Base-by-base conservation (phyloP, 2,888 invertebrate species). In the Stratiomys singularior region DNA sequence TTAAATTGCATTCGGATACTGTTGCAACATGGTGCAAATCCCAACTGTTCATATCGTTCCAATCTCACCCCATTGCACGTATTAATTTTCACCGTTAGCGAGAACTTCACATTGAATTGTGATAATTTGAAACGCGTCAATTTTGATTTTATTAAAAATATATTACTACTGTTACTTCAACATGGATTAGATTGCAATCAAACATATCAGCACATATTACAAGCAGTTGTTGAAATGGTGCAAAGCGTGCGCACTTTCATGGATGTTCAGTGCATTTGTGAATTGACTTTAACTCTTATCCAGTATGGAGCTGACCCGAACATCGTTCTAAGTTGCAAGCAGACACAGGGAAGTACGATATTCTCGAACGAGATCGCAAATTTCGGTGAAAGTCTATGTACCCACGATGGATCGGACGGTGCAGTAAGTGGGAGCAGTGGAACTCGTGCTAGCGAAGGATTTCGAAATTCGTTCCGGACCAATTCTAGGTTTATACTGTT, bases 301-400 rank as follows among this genome's bases (percentile, higher is more conserved):
- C 93, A 93, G 84, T 92, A 92, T 83, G 93, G 93, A 74, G 93
- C 93, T 58, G 90, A 93, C 88, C 92, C 93, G 18, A 92, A 93
- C 83, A 88, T 92, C 77, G 90, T 90, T 81, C 88, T 92, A 47
- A 87, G 86, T 78, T 86, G 85, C 80, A 87, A 87, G 78, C 84
- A 85, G 5, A 86, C 86, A 30, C 83, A 85, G 0, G 86, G 85
- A 56, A 86, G 85, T 80, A 85, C 87, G 15, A 86, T 87, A 46
- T 86, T 86, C 78, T 86, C 86, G 4, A 87, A 84, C 82, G 87
- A 87, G 83, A 86, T 87, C 52, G 86, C 86, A 66, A 85, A 84
- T 74, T 86, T 85, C 81, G 86, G 86, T 2, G 86, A 85, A 78
- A 85, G 84, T 1, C 77, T 85, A 0, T 84, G 83, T 18, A 60